phyloP scores from a whole-genome alignment of 2,888 invertebrate species.

The Pristionchus exspectatus region DNA sequence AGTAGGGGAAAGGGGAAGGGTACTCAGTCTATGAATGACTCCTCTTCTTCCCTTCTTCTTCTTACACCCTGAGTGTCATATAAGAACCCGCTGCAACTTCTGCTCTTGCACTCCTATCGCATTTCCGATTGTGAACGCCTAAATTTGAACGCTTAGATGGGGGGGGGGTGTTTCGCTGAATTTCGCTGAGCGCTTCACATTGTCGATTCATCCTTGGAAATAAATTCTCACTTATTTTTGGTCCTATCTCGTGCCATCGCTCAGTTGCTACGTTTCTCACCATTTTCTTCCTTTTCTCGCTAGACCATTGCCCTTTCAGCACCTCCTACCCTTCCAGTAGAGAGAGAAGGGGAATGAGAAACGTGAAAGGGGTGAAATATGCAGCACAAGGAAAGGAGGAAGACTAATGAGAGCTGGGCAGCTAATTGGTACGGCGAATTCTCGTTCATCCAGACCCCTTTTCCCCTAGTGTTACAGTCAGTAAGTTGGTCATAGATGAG shows the following conservation, averaged over 20 bases:
- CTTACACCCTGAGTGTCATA: neutral
- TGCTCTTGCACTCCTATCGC: neutral
- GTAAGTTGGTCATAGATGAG: neutral
- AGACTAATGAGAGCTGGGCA: neutral
- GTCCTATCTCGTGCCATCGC: neutral
- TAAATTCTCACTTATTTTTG: neutral
- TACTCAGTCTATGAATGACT: conserved; percentile 38
- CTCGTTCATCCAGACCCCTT: neutral
- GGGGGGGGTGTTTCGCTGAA: no score
- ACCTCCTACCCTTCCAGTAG: neutral
- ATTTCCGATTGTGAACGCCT: neutral
- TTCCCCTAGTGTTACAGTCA: neutral
- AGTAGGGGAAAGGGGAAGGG: conserved; percentile 1
- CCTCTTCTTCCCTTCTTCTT: neutral
- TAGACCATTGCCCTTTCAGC: neutral
- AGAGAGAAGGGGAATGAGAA: neutral
- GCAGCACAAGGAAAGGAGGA: neutral
- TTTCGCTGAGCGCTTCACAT: no score
- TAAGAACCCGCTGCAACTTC: conserved; percentile 11
- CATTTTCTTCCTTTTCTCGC: neutral
- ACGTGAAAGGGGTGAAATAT: conserved; percentile 24
- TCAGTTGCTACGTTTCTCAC: neutral
- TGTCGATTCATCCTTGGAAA: no score
- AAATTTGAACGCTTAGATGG: neutral
- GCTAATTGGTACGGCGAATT: neutral